phyloP scores from a whole-genome alignment of 2,888 invertebrate genomes.

The Drosophila melanosoma region DNA sequence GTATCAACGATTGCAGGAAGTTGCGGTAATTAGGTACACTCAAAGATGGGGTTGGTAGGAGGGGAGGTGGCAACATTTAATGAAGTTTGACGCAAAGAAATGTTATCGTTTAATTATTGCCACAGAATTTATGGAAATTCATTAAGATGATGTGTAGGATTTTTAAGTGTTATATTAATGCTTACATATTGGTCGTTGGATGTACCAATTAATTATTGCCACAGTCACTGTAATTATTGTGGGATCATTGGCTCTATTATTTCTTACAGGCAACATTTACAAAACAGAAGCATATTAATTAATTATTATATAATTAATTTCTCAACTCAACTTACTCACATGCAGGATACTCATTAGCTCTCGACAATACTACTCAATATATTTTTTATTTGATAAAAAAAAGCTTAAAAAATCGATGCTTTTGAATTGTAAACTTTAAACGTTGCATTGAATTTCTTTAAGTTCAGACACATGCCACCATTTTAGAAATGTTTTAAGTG shows the following conservation, averaged over 20 bases:
- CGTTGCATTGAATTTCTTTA: not conserved
- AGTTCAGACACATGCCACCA: not conserved
- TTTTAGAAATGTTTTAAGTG: slow-evolving; percentile 3
- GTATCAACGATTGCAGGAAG: slow-evolving; percentile 26
- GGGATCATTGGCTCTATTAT: slow-evolving; percentile 2
- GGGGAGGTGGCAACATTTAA: slow-evolving; percentile 43
- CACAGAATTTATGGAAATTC: slow-evolving; percentile 74
- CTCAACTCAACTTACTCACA: not conserved
- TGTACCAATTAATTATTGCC: slow-evolving; percentile 14
- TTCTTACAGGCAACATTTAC: not conserved
- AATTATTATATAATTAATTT: not conserved
- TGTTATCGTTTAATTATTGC: slow-evolving; percentile 73
- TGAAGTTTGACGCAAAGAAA: slow-evolving; percentile 63
- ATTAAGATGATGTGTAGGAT: slow-evolving; percentile 60
- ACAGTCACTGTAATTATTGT: slow-evolving; percentile 11
- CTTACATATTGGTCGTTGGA: slow-evolving; percentile 22
- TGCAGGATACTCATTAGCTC: not conserved
- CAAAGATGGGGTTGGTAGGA: slow-evolving; percentile 11
- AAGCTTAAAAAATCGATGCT: not conserved
- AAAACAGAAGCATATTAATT: not conserved
- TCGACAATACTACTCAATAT: not conserved
- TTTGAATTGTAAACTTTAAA: not conserved
- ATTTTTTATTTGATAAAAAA: not conserved
- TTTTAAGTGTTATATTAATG: slow-evolving; percentile 39
- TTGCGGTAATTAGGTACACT: slow-evolving; percentile 62